Conservation (phyloP, 2,888 invertebrate species). For the Argynnis bischoffii region DNA sequence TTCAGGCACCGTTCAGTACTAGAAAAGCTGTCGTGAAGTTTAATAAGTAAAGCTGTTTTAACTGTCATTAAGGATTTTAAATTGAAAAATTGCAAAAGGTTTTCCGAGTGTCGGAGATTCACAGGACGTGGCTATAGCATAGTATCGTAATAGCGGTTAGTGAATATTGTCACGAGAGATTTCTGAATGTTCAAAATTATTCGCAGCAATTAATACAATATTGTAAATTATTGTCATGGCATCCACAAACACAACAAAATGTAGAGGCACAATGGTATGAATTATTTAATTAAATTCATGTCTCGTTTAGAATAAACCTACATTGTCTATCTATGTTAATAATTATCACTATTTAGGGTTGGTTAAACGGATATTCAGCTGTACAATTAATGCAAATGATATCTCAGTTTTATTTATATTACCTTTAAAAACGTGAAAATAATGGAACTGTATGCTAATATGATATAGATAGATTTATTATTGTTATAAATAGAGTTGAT, state of each 20-base stretch:
- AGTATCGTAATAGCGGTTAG: background rate
- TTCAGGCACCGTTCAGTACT: constrained; percentile 37
- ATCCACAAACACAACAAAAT: constrained; percentile 14
- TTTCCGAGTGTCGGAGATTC: background rate
- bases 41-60: constrained; percentile 31
- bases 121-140: background rate
- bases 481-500: too few species aligned
- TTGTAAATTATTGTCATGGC: constrained; percentile 15
- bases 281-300: constrained; percentile 14
- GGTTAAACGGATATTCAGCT: constrained; percentile 1
- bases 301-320: constrained; percentile 16
- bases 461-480: too few species aligned
- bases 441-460: too few species aligned
- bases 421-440: background rate
- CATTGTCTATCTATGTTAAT: constrained; percentile 4
- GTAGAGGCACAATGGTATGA: constrained; percentile 8
- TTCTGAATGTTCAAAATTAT: background rate
- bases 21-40: constrained; percentile 30
- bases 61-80: constrained; percentile 21
- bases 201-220: constrained; percentile 9
- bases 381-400: background rate
- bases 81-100: constrained; percentile 11
- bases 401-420: too few species aligned
- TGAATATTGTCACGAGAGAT: background rate
- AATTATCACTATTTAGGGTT: background rate